Evolutionary conservation across 1,140 invertebrate species (phyloP), one percentile per base, ranked within the genome.

Genomic region (Temnothorax longispinosus): DNA sequence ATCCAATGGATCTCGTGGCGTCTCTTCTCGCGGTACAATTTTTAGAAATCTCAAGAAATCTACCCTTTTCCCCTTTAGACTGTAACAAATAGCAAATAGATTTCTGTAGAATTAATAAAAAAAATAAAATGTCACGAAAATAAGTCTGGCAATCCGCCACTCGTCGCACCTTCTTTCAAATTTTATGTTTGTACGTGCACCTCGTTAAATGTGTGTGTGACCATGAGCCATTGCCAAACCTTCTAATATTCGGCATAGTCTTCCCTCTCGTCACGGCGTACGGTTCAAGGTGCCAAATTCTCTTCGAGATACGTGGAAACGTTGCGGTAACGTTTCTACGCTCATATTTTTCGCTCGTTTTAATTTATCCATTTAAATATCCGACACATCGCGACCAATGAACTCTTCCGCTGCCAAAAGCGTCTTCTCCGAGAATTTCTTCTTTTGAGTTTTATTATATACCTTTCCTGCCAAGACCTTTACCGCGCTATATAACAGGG

Each of bases 201-300:
- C 69, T 86, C 6, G 38, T 41, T 41, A 6, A 5, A 41, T 56
- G n/a, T 56, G 11, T 15, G 18, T 74, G 52, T 27, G 90, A 88
- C 89, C 89, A 41, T 91, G 89, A 91, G 87, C 80, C 89, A 80
- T 65, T 91, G 90, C 88, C 90, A 91, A 91, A 90, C 52, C 89
- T 85, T 87, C 75, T 78, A 76, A 91, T 87, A 76, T 69, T 58
- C 86, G 69, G 47, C 75, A 71, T 74, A 86, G 56, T 87, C 71
- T 80, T 72, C 88, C 87, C 56, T 58, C 56, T 50, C 69, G 69
- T 44, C 87, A 74, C 58, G 54, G 74, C 64, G 52, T 65, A 50
- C 76, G 65, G 86, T 82, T 86, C 86, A 82, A 88, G 86, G 71
- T 78, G 89, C 81, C 81, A 78, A 88, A 90, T 90, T 90, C 86